A percentile compares a stretch with the other conserved stretches of the same genome.
phyloP scores from a whole-genome alignment of 1,140 invertebrate genomes.

The Archegozetes longisetosus region DNA sequence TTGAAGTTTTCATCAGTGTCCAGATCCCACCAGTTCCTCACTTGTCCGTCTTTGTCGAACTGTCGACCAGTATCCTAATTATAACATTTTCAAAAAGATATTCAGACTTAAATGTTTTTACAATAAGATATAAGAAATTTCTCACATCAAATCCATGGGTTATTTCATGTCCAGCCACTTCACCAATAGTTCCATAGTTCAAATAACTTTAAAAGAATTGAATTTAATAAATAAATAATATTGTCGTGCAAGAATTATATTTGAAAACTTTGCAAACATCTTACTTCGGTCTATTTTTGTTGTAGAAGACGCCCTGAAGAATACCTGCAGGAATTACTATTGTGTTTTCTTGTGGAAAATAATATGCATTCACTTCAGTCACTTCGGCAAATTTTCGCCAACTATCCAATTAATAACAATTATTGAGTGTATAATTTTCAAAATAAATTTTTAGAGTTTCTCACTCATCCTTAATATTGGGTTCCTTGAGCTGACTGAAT shows the following conservation, averaged over 20 bases:
- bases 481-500: slow-evolving; percentile 52
- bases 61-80: slow-evolving; percentile 58
- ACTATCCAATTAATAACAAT: slow-evolving; percentile 51
- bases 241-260: no score
- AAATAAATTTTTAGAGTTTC: not conserved
- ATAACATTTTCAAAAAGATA: not conserved
- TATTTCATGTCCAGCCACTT: slow-evolving; percentile 26
- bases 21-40: slow-evolving; percentile 69
- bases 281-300: slow-evolving; percentile 55
- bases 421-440: slow-evolving; percentile 33
- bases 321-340: slow-evolving; percentile 80
- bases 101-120: not conserved
- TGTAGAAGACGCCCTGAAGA: slow-evolving; percentile 75
- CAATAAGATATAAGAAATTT: not conserved
- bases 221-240: not conserved
- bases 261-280: no score
- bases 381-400: slow-evolving; percentile 58
- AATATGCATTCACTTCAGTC: slow-evolving; percentile 65
- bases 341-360: slow-evolving; percentile 62
- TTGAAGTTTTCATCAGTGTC: slow-evolving; percentile 54
- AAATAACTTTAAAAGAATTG: slow-evolving; percentile 39
- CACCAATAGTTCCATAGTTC: slow-evolving; percentile 24
- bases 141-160: slow-evolving; percentile 34
- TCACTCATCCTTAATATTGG: slow-evolving; percentile 57
- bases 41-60: slow-evolving; percentile 72